These are phyloP conservation scores for Oegoconia quadripuncta DNA, from an alignment of 2,888 invertebrate genomes.

Conservation along the genomic window DNA sequence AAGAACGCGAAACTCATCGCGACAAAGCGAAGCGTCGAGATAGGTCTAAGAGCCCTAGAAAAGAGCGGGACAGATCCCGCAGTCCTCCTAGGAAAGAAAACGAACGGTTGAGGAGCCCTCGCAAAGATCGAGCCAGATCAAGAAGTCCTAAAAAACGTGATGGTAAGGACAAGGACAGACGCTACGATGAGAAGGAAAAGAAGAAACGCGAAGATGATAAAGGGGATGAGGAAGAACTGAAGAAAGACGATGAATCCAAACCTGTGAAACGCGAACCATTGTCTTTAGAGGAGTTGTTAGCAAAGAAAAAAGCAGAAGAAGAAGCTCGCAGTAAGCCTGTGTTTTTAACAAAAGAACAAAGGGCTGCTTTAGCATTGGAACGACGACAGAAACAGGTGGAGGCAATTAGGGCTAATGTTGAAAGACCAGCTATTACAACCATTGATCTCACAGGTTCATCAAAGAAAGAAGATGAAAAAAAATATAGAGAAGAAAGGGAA, in stretches of 20 bases:
- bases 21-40: constrained; percentile 65
- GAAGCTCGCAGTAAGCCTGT: constrained; percentile 97
- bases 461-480: constrained; percentile 65
- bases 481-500: constrained; percentile 60
- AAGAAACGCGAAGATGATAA: constrained; percentile 50
- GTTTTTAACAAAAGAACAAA: constrained; percentile 97
- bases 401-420: constrained; percentile 84
- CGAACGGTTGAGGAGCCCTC: constrained; percentile 41
- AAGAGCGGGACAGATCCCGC: constrained; percentile 49
- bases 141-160: constrained; percentile 40
- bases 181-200: constrained; percentile 34
- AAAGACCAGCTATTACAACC: constrained; percentile 62
- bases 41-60: constrained; percentile 56
- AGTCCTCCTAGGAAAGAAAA: constrained; percentile 52
- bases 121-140: constrained; percentile 33
- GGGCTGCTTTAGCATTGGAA: constrained; percentile 93
- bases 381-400: constrained; percentile 94
- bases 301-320: constrained; percentile 97
- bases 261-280: constrained; percentile 86
- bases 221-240: constrained; percentile 57
- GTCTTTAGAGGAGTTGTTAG: constrained; percentile 96
- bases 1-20: constrained; percentile 61
- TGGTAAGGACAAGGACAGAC: no score
- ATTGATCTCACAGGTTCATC: constrained; percentile 75
- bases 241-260: constrained; percentile 64